Evolutionary conservation across 2,888 invertebrate genomes (phyloP).

Genomic region (Philereme transversata): DNA sequence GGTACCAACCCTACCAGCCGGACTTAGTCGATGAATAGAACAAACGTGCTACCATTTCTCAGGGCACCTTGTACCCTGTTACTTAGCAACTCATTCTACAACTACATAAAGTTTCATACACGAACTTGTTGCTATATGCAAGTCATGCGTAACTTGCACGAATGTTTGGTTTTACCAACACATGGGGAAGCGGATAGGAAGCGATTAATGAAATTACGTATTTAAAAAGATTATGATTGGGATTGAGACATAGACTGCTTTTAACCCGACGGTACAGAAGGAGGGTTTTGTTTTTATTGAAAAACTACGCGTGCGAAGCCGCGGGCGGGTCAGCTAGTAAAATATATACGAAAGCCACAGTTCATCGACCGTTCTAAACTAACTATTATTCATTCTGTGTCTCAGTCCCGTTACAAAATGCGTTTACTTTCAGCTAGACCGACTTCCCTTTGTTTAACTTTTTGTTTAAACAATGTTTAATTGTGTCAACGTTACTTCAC

Average conservation of each 20-base stretch:
- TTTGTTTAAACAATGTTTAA: conserved; percentile 31
- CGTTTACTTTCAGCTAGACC: conserved; percentile 66
- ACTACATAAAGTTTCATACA: conserved; percentile 10
- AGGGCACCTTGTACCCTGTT: conserved; percentile 7
- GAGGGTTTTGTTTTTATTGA: too few relatives aligned
- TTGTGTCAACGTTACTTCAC: conserved; percentile 33
- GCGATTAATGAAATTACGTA: too few relatives aligned
- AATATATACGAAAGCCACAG: conserved; percentile 52
- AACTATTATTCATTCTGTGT: conserved; percentile 7
- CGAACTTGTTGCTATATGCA: conserved; percentile 6
- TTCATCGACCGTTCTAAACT: conserved; percentile 58
- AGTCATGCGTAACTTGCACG: too few relatives aligned
- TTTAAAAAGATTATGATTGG: too few relatives aligned
- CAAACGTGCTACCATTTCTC: conserved; percentile 10
- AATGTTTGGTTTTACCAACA: too few relatives aligned
- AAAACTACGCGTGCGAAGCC: too few relatives aligned
- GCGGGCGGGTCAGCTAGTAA: conserved; percentile 36
- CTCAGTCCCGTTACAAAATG: conserved; percentile 55
- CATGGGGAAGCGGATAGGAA: too few relatives aligned
- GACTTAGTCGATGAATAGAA: conserved; percentile 19
- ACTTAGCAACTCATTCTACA: not conserved
- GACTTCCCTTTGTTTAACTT: conserved; percentile 20
- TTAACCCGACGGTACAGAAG: too few relatives aligned
- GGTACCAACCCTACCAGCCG: conserved; percentile 11
- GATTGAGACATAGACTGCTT: conserved; percentile 14